Evolutionary conservation across 2,888 invertebrate genomes (phyloP).

Genomic region (Hermaeophaga mercurialis): DNA sequence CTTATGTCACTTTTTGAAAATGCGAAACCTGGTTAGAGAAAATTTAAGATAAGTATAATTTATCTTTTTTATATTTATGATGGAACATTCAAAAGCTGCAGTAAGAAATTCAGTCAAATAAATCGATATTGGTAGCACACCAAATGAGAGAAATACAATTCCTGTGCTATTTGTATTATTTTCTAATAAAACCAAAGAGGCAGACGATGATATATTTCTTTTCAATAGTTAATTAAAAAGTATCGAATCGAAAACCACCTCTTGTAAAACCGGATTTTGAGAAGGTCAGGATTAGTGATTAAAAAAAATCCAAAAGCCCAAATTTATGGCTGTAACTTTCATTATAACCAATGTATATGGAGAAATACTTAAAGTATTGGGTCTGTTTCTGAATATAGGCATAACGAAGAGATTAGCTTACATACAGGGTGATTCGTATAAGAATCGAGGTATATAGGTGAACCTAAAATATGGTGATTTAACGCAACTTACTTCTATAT

Average conservation of each 20-base stretch:
- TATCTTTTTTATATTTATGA: no score
- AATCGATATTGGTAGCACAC: conserved; percentile 1
- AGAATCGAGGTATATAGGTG: no score
- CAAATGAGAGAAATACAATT: background rate
- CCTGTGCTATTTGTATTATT: background rate
- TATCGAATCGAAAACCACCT: background rate
- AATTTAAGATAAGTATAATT: no score
- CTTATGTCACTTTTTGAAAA: no score
- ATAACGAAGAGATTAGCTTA: background rate
- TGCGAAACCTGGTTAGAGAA: no score
- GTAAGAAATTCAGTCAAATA: conserved; percentile 6
- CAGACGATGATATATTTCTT: background rate
- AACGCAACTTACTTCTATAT: no score
- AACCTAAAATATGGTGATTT: no score
- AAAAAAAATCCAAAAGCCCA: background rate
- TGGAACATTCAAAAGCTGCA: no score
- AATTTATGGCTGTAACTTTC: conserved; percentile 1
- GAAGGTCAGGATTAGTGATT: background rate
- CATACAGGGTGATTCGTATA: background rate
- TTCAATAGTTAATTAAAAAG: background rate
- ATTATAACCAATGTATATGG: background rate
- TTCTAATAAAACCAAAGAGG: background rate
- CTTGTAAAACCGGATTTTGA: background rate
- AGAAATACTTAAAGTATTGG: background rate
- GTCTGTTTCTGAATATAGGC: background rate